These are phyloP conservation scores for Belgica antarctica DNA, from an alignment of 2,888 invertebrate species.

Conservation along the genomic window DNA sequence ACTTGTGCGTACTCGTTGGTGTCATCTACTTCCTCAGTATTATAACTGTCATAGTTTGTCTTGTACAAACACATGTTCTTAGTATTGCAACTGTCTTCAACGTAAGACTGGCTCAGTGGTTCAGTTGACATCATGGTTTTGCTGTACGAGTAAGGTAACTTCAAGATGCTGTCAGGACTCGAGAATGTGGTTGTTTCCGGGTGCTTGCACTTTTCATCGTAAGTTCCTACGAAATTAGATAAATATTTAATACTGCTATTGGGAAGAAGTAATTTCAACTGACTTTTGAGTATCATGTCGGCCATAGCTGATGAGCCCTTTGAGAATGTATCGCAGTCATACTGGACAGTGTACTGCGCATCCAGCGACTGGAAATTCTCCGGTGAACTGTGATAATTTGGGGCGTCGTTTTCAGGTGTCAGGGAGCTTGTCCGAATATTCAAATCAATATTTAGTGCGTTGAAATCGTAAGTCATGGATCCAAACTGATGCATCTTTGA, in stretches of 20 bases:
- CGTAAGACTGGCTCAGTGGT: neutral
- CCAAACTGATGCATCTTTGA: neutral
- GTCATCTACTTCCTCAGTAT: slow-evolving; percentile 26
- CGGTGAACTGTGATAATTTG: slow-evolving; percentile 4
- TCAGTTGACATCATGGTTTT: neutral
- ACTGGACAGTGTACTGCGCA: slow-evolving; percentile 31
- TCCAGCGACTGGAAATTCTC: slow-evolving; percentile 24
- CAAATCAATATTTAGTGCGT: slow-evolving; percentile 15
- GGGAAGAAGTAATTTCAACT: no score
- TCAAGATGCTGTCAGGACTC: neutral
- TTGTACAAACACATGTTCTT: slow-evolving; percentile 30
- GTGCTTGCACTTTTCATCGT: slow-evolving; percentile 25
- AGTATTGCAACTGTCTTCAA: slow-evolving; percentile 36
- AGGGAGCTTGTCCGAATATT: slow-evolving; percentile 2
- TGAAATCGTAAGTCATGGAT: slow-evolving; percentile 36
- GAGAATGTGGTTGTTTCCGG: neutral
- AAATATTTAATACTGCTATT: neutral
- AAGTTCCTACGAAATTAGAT: slow-evolving; percentile 21
- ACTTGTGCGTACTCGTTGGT: slow-evolving; percentile 22
- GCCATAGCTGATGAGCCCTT: slow-evolving; percentile 14
- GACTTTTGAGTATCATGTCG: slow-evolving; percentile 25
- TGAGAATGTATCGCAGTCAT: no score
- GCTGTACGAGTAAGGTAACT: neutral
- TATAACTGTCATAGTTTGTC: slow-evolving; percentile 22
- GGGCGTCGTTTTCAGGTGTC: neutral